Conservation (phyloP, 1,140 invertebrate genomes). For the Trichomalopsis sarcophagae region DNA sequence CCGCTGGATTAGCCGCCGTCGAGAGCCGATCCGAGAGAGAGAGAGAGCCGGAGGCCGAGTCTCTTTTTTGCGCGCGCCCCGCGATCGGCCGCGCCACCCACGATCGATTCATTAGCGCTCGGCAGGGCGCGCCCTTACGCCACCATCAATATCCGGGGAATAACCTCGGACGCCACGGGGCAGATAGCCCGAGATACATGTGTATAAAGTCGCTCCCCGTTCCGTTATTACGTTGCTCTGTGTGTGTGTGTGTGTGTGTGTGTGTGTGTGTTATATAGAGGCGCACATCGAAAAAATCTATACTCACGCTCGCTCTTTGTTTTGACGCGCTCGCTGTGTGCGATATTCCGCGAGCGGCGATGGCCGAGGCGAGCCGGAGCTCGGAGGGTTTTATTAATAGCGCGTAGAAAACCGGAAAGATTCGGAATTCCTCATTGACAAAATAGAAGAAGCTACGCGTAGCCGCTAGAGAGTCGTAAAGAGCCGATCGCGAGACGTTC, state of each 20-base stretch:
- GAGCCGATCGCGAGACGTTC: background rate
- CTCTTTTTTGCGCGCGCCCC: conserved; percentile 7
- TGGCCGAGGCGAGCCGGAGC: too few relatives aligned
- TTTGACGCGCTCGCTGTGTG: too few relatives aligned
- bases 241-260: too few relatives aligned
- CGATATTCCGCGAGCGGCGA: too few relatives aligned
- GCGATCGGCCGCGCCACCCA: conserved; percentile 62
- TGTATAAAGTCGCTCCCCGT: background rate
- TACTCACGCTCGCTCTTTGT: too few relatives aligned
- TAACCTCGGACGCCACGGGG: conserved; percentile 51
- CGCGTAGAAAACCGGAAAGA: background rate
- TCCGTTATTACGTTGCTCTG: background rate
- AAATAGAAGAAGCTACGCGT: background rate
- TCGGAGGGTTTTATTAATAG: background rate
- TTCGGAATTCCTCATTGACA: background rate
- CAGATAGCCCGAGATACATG: background rate
- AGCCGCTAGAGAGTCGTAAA: conserved; percentile 13
- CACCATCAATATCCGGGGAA: conserved; percentile 63
- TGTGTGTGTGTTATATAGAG: too few relatives aligned
- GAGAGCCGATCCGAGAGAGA: background rate
- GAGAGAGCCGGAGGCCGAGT: background rate
- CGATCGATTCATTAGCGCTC: conserved; percentile 69
- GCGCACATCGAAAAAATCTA: too few relatives aligned
- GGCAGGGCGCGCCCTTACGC: conserved; percentile 62
- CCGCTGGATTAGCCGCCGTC: conserved; percentile 9